Percentiles rank a stretch among this genome's conserved stretches.
Conservation (phyloP, 2,888 invertebrate genomes). For the Parnassius glacialis region DNA sequence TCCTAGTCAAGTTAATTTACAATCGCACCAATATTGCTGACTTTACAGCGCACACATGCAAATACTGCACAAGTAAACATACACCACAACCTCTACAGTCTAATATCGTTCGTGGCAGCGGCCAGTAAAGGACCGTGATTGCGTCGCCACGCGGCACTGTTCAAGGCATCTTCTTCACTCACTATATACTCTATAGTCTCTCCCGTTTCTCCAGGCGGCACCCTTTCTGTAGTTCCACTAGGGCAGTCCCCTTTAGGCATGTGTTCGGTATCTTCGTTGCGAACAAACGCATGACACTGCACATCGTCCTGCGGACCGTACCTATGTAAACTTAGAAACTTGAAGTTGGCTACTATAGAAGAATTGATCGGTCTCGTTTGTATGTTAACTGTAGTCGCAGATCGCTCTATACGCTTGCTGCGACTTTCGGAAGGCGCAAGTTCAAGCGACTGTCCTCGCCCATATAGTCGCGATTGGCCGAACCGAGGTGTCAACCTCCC, state of each 20-base stretch:
- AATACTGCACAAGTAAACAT: slow-evolving; percentile 15
- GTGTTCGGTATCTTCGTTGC: slow-evolving; percentile 34
- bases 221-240: slow-evolving; percentile 25
- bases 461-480: slow-evolving; percentile 67
- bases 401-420: slow-evolving; percentile 64
- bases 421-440: slow-evolving; percentile 49
- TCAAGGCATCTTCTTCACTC: slow-evolving; percentile 27
- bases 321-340: slow-evolving; percentile 71
- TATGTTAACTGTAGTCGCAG: slow-evolving; percentile 65
- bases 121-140: slow-evolving; percentile 45
- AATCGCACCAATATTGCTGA: slow-evolving; percentile 31
- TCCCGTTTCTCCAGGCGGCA: slow-evolving; percentile 27
- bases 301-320: slow-evolving; percentile 61
- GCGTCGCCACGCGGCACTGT: slow-evolving; percentile 37
- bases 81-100: slow-evolving; percentile 46
- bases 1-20: slow-evolving; percentile 42
- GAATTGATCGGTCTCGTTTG: slow-evolving; percentile 64
- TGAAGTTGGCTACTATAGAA: slow-evolving; percentile 66
- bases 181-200: slow-evolving; percentile 24
- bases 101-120: slow-evolving; percentile 59
- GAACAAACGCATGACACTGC: slow-evolving; percentile 49
- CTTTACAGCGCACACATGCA: slow-evolving; percentile 20
- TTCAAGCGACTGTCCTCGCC: slow-evolving; percentile 71
- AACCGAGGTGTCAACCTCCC: slow-evolving; percentile 71
- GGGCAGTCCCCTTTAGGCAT: slow-evolving; percentile 14